Conservation (phyloP, 2,888 invertebrate genomes). For the Laothoe populi region DNA sequence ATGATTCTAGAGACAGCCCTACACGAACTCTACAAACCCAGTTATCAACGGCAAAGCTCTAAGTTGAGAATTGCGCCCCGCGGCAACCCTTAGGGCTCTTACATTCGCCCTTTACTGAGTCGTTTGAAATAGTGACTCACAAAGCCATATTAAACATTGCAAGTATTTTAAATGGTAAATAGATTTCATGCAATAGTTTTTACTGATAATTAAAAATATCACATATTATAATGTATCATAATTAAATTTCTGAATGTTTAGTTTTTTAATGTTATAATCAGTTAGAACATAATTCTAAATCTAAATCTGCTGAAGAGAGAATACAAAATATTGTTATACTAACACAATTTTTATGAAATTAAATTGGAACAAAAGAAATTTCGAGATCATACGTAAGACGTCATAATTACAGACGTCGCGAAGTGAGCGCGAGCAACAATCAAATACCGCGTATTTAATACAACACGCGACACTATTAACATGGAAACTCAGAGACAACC, state of each 20-base stretch:
- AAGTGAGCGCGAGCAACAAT: constrained; percentile 40
- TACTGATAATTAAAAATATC: too few relatives aligned
- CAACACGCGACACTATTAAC: constrained; percentile 57
- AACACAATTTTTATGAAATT: constrained; percentile 8
- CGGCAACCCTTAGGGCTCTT: constrained; percentile 18
- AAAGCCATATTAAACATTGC: not conserved
- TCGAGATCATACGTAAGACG: constrained; percentile 23
- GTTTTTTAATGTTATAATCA: too few relatives aligned
- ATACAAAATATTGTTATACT: too few relatives aligned
- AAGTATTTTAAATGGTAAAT: too few relatives aligned
- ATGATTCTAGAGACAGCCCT: constrained; percentile 35
- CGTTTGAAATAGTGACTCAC: not conserved
- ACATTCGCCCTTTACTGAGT: not conserved
- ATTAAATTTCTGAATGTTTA: too few relatives aligned
- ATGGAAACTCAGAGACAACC: constrained; percentile 57
- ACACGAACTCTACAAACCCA: constrained; percentile 51
- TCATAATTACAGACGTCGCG: constrained; percentile 36
- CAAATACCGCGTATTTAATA: constrained; percentile 48
- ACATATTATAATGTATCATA: too few relatives aligned
- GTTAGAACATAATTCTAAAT: too few relatives aligned
- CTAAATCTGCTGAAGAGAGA: too few relatives aligned
- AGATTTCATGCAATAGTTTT: too few relatives aligned
- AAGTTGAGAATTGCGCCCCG: constrained; percentile 31
- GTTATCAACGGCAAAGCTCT: constrained; percentile 42
- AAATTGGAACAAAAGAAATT: not conserved